phyloP scores from a whole-genome alignment of 2,888 invertebrate species.

The Macrosiphum euphorbiae region DNA sequence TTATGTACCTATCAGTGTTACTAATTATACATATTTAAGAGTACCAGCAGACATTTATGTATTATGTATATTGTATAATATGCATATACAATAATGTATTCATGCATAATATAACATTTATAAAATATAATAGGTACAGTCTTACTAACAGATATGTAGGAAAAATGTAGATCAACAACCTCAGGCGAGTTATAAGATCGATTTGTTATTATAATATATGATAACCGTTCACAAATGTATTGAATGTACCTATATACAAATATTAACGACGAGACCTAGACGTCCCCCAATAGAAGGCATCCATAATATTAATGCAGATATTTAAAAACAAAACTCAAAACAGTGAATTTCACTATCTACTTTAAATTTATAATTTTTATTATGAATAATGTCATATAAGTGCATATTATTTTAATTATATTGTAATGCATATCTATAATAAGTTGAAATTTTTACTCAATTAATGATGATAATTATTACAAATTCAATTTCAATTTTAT shows the following conservation, averaged over 20 bases:
- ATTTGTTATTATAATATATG: background rate
- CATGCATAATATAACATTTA: background rate
- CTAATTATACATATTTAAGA: background rate
- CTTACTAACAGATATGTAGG: background rate
- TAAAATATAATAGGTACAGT: background rate
- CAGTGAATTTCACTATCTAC: too few relatives aligned
- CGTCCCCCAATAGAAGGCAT: too few relatives aligned
- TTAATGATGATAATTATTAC: too few relatives aligned
- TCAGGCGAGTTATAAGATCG: background rate
- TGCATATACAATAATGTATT: background rate
- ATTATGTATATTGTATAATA: background rate
- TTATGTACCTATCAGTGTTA: background rate
- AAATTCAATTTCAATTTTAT: too few relatives aligned
- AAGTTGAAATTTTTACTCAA: too few relatives aligned
- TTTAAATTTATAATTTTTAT: background rate
- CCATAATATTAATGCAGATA: background rate
- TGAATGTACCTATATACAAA: background rate
- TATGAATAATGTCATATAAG: background rate
- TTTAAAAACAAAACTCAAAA: background rate
- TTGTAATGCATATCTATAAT: too few relatives aligned
- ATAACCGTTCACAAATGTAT: background rate
- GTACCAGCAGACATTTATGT: background rate
- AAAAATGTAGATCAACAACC: constrained; percentile 10
- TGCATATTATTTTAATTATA: background rate
- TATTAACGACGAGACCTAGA: background rate